These are phyloP conservation scores for Lottia gigantea DNA, from an alignment of 2,888 invertebrate species.

Conservation along the genomic window DNA sequence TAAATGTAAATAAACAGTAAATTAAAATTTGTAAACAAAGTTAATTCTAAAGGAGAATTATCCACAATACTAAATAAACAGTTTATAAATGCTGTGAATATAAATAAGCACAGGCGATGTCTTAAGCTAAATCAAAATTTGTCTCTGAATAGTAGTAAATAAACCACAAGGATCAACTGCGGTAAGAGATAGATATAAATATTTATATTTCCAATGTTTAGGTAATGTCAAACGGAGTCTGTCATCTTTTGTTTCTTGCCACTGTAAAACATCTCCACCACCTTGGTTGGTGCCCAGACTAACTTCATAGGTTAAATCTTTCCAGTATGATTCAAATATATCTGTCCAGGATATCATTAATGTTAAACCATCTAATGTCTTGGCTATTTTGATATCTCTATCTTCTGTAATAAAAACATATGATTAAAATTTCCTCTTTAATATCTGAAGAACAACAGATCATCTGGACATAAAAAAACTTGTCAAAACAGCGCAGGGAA, in stretches of 20 bases:
- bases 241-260: neutral
- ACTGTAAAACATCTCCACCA: neutral
- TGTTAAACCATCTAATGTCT: neutral
- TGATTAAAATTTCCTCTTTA: no score
- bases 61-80: no score
- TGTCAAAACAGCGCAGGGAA: no score
- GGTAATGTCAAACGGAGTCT: neutral
- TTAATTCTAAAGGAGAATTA: no score
- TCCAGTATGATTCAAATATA: neutral
- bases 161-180: conserved; percentile 1
- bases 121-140: no score
- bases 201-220: neutral
- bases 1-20: no score
- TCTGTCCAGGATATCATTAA: neutral
- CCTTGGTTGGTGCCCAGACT: neutral
- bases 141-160: neutral
- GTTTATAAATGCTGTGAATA: no score
- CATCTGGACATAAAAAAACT: no score
- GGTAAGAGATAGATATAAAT: neutral
- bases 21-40: no score
- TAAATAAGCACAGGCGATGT: no score
- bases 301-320: neutral
- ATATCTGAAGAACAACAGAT: no score
- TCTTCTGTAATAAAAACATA: no score
- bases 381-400: neutral